These are phyloP conservation scores for Zaprionus camerounensis DNA, from an alignment of 1,140 invertebrate genomes.

Conservation along the genomic window DNA sequence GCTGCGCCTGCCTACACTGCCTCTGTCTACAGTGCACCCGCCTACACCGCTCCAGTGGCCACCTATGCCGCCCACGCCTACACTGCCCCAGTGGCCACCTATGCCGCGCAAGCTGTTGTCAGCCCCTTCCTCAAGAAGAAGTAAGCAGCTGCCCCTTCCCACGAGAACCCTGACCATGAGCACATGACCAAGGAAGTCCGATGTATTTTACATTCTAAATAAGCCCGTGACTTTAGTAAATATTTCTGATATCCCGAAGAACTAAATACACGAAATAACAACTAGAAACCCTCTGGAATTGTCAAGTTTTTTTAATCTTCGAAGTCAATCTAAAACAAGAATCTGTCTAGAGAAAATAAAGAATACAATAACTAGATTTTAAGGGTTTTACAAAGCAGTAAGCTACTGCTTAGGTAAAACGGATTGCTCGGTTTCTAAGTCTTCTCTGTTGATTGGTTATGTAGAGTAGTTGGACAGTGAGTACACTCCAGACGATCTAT, in stretches of 20 bases:
- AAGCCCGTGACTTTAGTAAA: neutral
- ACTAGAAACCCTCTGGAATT: neutral
- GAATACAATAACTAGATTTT: too few species aligned
- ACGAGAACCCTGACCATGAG: slow-evolving; percentile 5
- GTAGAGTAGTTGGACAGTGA: too few species aligned
- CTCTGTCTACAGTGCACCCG: slow-evolving; percentile 62
- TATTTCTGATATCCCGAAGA: neutral
- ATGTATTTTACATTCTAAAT: neutral
- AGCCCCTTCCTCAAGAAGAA: slow-evolving; percentile 77
- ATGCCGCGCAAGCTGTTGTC: slow-evolving; percentile 66
- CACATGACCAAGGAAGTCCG: slow-evolving; percentile 47
- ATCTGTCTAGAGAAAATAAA: too few species aligned
- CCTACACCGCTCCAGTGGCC: slow-evolving; percentile 55
- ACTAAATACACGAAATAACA: neutral
- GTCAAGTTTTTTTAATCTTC: too few species aligned
- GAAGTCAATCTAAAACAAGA: too few species aligned
- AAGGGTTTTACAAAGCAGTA: too few species aligned
- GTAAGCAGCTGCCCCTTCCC: slow-evolving; percentile 34
- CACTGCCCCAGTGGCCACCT: slow-evolving; percentile 58
- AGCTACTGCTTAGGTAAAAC: too few species aligned
- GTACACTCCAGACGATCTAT: too few species aligned
- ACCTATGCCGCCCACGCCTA: slow-evolving; percentile 56
- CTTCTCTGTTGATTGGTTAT: too few species aligned
- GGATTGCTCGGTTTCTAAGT: too few species aligned
- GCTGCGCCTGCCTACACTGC: slow-evolving; percentile 63